phyloP scores from a whole-genome alignment of 2,113 vertebrate genomes.

The Menidia beryllina region DNA sequence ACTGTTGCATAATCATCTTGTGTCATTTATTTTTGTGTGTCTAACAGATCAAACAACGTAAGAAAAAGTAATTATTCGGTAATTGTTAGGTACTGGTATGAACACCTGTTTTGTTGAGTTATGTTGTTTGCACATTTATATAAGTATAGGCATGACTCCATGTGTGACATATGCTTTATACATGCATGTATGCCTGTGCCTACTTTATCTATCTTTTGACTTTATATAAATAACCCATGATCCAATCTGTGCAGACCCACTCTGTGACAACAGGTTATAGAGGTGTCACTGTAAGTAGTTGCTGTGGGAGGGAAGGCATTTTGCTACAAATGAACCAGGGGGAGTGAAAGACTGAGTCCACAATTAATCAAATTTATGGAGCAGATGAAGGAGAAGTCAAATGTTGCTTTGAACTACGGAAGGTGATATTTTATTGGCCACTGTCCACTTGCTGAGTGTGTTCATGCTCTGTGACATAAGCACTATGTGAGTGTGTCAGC shows the following conservation, averaged over 20 bases:
- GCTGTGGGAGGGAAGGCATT: constrained; percentile 15
- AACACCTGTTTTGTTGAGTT: no score
- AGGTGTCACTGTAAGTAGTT: constrained; percentile 23
- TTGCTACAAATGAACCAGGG: constrained; percentile 9
- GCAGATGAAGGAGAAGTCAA: constrained; percentile 26
- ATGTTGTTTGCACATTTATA: background rate
- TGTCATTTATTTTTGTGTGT: no score
- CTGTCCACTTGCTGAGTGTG: background rate
- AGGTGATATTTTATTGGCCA: constrained; percentile 20
- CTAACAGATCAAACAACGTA: no score
- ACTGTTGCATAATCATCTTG: no score
- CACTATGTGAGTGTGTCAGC: constrained; percentile 4
- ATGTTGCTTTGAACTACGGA: constrained; percentile 7
- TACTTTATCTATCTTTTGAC: constrained; percentile 18
- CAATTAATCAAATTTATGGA: constrained; percentile 45
- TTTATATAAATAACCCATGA: constrained; percentile 27
- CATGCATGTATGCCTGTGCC: background rate
- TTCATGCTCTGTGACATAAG: constrained; percentile 1
- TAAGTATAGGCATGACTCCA: background rate
- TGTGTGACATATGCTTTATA: constrained; percentile 1
- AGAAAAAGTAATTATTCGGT: no score
- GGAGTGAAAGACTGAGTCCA: constrained; percentile 13
- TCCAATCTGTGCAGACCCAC: constrained; percentile 11
- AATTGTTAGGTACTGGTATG: no score
- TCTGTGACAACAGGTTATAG: constrained; percentile 7